Conservation (phyloP, 2,888 invertebrate genomes). For the Unio delphinus region DNA sequence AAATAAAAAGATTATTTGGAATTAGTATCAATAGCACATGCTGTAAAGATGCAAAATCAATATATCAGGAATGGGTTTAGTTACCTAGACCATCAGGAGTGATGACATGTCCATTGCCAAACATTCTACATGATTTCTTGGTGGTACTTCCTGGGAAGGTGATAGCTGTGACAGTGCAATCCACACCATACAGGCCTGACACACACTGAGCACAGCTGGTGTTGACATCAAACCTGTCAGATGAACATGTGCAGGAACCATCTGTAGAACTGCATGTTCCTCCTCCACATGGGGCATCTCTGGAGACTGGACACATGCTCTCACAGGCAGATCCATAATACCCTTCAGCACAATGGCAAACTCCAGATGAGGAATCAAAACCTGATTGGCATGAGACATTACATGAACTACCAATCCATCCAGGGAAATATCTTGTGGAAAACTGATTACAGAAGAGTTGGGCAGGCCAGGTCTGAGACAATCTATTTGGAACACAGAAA, state of each 20-base stretch:
- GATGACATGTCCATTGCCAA: conserved; percentile 24
- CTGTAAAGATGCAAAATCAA: no score
- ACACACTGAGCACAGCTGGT: conserved; percentile 23
- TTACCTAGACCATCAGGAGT: conserved; percentile 34
- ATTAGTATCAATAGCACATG: no score
- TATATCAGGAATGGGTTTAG: no score
- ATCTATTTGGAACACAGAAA: conserved; percentile 5
- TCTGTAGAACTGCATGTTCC: conserved; percentile 37
- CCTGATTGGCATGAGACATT: conserved; percentile 41
- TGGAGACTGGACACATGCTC: conserved; percentile 44
- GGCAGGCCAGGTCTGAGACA: conserved; percentile 15
- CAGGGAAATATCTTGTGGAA: conserved; percentile 12
- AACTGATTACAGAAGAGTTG: conserved; percentile 19
- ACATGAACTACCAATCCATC: conserved; percentile 37
- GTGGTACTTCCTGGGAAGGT: not conserved
- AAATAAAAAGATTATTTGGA: no score
- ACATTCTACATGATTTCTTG: conserved; percentile 4
- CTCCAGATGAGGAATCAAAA: conserved; percentile 12
- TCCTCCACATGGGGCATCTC: conserved; percentile 40
- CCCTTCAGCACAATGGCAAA: conserved; percentile 41
- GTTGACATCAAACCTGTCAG: conserved; percentile 42
- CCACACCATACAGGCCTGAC: conserved; percentile 34
- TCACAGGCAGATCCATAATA: conserved; percentile 40
- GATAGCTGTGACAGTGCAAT: conserved; percentile 21
- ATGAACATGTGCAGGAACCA: conserved; percentile 45